Evolutionary conservation across 2,888 invertebrate genomes (phyloP).

Genomic region (Torymus auratus): DNA sequence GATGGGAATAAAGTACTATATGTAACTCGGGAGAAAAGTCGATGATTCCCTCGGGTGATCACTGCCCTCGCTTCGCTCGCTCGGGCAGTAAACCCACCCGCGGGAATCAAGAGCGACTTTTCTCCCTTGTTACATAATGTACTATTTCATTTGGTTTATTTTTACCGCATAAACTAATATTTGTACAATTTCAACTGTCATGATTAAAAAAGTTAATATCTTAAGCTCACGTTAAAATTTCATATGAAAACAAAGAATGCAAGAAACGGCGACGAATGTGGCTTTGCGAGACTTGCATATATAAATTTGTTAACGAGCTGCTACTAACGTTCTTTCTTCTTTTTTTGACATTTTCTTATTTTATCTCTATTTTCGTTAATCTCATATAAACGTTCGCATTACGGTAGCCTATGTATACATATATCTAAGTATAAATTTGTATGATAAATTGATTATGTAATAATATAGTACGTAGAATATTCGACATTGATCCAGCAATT

Average conservation of each 20-base stretch:
- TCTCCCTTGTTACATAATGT: no score
- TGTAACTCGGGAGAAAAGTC: no score
- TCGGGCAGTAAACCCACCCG: no score
- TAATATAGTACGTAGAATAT: constrained; percentile 51
- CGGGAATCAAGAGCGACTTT: no score
- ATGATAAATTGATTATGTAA: constrained; percentile 54
- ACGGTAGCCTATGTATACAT: constrained; percentile 42
- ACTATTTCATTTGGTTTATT: constrained; percentile 30
- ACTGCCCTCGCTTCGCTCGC: no score
- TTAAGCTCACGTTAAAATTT: constrained; percentile 38
- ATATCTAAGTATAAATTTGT: constrained; percentile 55
- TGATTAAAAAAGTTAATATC: constrained; percentile 44
- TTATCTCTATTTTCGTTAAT: constrained; percentile 28
- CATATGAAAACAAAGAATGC: constrained; percentile 46
- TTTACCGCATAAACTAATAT: constrained; percentile 35
- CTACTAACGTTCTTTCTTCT: constrained; percentile 40
- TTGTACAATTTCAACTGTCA: constrained; percentile 55
- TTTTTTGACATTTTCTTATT: constrained; percentile 43
- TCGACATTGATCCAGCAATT: constrained; percentile 59
- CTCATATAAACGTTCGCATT: constrained; percentile 43
- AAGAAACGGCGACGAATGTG: constrained; percentile 12
- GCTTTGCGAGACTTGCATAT: constrained; percentile 21
- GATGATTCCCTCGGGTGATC: no score
- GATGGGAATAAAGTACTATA: no score
- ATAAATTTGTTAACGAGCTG: constrained; percentile 37